Evolutionary conservation across 2,888 invertebrate species (phyloP).

Genomic region (Epinotia demarniana): DNA sequence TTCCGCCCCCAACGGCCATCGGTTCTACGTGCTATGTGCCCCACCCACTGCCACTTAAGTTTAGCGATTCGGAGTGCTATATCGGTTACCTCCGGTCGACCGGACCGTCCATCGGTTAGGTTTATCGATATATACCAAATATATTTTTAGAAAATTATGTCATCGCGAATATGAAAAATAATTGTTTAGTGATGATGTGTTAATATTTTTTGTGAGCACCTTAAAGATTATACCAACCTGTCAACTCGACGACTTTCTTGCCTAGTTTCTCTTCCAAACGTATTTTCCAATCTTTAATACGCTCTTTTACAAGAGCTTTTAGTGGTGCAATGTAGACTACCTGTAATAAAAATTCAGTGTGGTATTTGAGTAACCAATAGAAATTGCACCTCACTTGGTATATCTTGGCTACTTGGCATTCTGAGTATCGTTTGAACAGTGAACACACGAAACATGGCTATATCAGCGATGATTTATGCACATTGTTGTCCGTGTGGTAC

Average conservation of each 20-base stretch:
- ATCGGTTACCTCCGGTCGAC: too few species aligned
- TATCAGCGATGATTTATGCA: conserved; percentile 90
- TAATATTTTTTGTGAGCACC: too few species aligned
- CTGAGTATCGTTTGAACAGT: conserved; percentile 52
- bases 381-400: too few species aligned
- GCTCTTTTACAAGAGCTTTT: conserved; percentile 98
- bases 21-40: too few species aligned
- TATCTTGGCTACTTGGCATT: too few species aligned
- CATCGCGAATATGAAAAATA: too few species aligned
- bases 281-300: conserved; percentile 97
- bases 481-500: too few species aligned
- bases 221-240: conserved; percentile 85
- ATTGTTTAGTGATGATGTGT: too few species aligned
- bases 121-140: neutral
- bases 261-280: conserved; percentile 89
- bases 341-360: conserved; percentile 66
- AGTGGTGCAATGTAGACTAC: conserved; percentile 99
- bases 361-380: neutral
- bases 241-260: conserved; percentile 96
- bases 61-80: too few species aligned
- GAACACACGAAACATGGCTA: conserved; percentile 97
- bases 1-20: too few species aligned
- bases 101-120: too few species aligned
- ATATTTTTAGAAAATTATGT: neutral
- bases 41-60: too few species aligned